phyloP scores from a whole-genome alignment of 2,797 vertebrate species.

The Chrysocyon brachyurus region DNA sequence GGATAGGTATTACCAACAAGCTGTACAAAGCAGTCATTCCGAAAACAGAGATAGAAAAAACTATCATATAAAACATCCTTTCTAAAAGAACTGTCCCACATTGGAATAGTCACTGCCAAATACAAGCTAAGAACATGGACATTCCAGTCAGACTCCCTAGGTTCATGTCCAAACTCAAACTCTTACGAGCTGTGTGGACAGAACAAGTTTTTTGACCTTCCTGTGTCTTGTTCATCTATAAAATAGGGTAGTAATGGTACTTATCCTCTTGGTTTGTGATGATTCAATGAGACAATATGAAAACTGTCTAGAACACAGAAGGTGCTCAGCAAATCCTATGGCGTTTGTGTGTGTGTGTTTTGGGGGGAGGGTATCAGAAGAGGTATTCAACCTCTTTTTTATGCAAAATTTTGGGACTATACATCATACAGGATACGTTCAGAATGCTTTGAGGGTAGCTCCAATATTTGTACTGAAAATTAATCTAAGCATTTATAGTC shows the following conservation, averaged over 20 bases:
- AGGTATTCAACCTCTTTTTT: not conserved
- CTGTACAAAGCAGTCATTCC: not conserved
- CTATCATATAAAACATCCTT: not conserved
- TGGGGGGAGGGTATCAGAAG: not conserved
- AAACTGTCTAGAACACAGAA: not conserved
- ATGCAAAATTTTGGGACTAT: not conserved
- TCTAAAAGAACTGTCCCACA: not conserved
- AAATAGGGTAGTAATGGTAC: not conserved
- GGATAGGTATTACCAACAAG: not conserved
- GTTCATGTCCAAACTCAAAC: not conserved
- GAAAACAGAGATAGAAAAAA: not conserved
- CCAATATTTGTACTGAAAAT: not conserved
- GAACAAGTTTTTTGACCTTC: not conserved
- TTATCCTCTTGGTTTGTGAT: not conserved
- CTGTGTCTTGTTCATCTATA: not conserved
- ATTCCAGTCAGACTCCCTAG: not conserved
- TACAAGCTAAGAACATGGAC: not conserved
- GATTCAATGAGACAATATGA: not conserved
- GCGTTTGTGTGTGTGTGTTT: not conserved
- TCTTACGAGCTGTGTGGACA: not conserved
- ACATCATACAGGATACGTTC: not conserved
- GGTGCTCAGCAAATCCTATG: not conserved
- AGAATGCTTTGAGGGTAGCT: not conserved
- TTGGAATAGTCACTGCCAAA: fast-evolving
- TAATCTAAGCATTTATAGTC: not conserved